Base-by-base conservation (phyloP, 2,888 invertebrate species). In the Cyclophora punctaria region DNA sequence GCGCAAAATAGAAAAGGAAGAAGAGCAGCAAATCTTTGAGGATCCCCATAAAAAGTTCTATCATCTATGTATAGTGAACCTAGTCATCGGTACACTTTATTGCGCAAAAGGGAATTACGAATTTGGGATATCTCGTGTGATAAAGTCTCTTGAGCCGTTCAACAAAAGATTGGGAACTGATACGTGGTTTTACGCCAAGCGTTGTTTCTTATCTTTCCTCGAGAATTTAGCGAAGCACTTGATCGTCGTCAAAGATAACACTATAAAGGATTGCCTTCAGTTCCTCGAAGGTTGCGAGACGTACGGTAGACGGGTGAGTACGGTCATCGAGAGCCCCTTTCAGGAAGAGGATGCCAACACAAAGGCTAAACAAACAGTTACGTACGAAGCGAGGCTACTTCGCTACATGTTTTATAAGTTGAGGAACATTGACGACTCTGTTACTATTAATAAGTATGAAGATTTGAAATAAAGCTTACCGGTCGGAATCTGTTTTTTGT, bases 71-170 rank as follows among this genome's bases (percentile, higher is more conserved):
- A 99, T 99, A 57, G 98, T 99, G 3, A 99, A 99, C 81, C 91
- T 99, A 48, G 99, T 99, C 0, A 99, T 99, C 59, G 99, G 99
- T 7, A 99, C 99, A 0, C 84, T 99, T 41, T 99, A 99, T 78
- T 99, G 99, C 75, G 96, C 98, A 2, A 99, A 99, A 83, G 98
- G 98, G 0, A 99, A 99, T 83, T 99, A 98, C 70, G 99, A 99
- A 80, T 99, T 99, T 82, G 99, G 99, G 1, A 95, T 99, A 66
- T 98, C 98, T 0, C 90, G 99, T 56, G 96, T 99, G 0, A 98
- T 99, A 72, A 98, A 99, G 81, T 98, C 98, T 42, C 83, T 99
- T 52, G 97, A 98, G 71, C 98, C 98, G 0, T 97, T 96, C 69
- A 94, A 95, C 72, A 96, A 96, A 79, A 96, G 98, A 73, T 90